phyloP scores from a whole-genome alignment of 2,797 vertebrate species.

The Lophius americanus region DNA sequence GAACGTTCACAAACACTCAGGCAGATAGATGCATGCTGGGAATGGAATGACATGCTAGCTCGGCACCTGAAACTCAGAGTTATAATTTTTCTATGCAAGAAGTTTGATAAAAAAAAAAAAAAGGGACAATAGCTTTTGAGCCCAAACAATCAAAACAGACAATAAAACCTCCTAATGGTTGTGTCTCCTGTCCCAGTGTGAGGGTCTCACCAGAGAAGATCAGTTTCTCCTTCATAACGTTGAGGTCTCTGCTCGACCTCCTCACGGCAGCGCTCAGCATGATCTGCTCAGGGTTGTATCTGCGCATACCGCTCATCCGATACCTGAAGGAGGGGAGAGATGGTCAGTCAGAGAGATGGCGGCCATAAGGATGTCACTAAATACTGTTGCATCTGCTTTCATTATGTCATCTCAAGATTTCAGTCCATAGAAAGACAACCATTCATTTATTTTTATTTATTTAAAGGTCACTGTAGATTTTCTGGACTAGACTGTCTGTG shows the following conservation, averaged over 20 bases:
- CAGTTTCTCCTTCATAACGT: slow-evolving; percentile 99
- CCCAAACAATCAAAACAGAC: slow-evolving; percentile 17
- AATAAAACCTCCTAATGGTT: neutral
- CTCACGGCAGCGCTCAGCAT: slow-evolving; percentile 94
- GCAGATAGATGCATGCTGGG: slow-evolving; percentile 75
- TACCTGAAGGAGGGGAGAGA: slow-evolving; percentile 83
- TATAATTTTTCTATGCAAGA: neutral
- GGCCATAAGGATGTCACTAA: neutral
- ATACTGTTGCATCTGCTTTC: no score
- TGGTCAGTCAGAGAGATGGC: slow-evolving; percentile 31
- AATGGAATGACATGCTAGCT: slow-evolving; percentile 49
- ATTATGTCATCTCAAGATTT: neutral
- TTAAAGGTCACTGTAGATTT: no score
- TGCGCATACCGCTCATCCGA: slow-evolving; percentile 91
- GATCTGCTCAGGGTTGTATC: slow-evolving; percentile 98
- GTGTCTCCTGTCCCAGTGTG: neutral
- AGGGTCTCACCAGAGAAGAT: slow-evolving; percentile 92
- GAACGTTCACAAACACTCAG: slow-evolving; percentile 70
- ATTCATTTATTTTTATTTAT: no score
- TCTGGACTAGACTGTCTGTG: no score
- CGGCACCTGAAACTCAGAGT: slow-evolving; percentile 26
- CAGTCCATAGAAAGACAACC: neutral
- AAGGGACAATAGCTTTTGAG: slow-evolving; percentile 16
- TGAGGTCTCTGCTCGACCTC: slow-evolving; percentile 91
- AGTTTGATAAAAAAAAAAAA: neutral